These are phyloP conservation scores for Bactericera cockerelli DNA, from an alignment of 1,140 invertebrate species.

Conservation along the genomic window DNA sequence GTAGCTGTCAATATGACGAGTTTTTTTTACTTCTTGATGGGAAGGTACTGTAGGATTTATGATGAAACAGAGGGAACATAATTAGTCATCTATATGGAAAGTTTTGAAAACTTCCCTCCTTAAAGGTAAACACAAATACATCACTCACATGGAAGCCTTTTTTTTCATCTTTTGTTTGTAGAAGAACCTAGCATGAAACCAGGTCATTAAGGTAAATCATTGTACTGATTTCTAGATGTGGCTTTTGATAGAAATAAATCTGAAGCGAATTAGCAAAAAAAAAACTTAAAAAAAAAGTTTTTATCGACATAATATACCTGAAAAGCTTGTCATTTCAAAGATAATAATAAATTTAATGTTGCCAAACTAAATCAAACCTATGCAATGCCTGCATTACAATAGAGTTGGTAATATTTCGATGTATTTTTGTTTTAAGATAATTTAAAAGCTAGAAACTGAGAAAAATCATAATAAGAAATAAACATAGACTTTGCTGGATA, in stretches of 20 bases:
- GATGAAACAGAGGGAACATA: neutral
- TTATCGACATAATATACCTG: too few relatives aligned
- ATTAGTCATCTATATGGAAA: constrained; percentile 8
- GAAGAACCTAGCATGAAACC: constrained; percentile 7
- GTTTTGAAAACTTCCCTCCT: neutral
- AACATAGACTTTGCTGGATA: too few relatives aligned
- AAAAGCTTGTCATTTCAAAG: too few relatives aligned
- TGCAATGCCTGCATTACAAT: too few relatives aligned
- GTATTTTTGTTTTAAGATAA: too few relatives aligned
- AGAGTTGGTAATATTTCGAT: too few relatives aligned
- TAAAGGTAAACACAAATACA: neutral
- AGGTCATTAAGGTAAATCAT: constrained; percentile 6
- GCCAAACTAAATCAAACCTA: too few relatives aligned
- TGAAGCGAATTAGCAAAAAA: neutral
- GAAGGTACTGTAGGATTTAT: neutral
- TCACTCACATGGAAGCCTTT: neutral
- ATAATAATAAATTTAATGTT: too few relatives aligned
- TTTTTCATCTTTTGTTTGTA: neutral
- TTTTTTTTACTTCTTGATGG: neutral
- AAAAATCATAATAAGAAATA: too few relatives aligned
- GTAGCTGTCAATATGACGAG: constrained; percentile 1
- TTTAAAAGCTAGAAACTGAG: too few relatives aligned
- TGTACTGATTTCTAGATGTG: neutral
- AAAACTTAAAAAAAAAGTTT: too few relatives aligned
- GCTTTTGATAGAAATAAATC: too few relatives aligned